Evolutionary conservation across 2,888 invertebrate species (phyloP).

Genomic region (Conchocele bisecta): DNA sequence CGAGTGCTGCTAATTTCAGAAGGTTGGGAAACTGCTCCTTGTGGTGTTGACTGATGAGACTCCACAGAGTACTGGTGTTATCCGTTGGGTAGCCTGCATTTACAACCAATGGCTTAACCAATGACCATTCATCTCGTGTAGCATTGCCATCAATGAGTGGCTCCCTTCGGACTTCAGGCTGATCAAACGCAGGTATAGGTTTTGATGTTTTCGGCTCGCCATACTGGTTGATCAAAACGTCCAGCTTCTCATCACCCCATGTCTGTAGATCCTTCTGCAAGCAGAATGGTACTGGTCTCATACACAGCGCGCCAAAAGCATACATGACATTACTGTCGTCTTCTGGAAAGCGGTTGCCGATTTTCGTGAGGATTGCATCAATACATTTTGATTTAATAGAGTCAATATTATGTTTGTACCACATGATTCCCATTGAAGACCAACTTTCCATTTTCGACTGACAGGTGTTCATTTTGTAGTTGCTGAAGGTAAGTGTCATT

Average conservation of each 20-base stretch:
- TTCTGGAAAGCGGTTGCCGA: constrained; percentile 11
- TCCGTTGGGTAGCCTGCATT: constrained; percentile 12
- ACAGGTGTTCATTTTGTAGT: no score
- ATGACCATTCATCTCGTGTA: constrained; percentile 20
- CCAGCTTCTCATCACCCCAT: constrained; percentile 31
- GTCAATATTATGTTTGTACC: no score
- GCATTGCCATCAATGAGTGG: constrained; percentile 10
- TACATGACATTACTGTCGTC: constrained; percentile 21
- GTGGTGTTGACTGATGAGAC: constrained; percentile 3
- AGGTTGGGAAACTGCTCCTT: constrained; percentile 18
- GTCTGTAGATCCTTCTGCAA: not conserved
- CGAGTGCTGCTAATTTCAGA: constrained; percentile 9
- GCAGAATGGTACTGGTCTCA: constrained; percentile 22
- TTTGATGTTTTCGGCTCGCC: not conserved
- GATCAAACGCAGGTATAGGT: no score
- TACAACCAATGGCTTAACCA: constrained; percentile 8
- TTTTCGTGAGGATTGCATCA: not conserved
- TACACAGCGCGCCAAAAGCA: constrained; percentile 18
- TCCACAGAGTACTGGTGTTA: constrained; percentile 3
- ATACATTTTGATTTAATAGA: not conserved
- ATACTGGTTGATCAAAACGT: constrained; percentile 21
- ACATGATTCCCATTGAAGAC: no score
- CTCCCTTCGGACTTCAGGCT: not conserved
- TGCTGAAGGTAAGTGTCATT: no score
- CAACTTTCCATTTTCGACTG: no score